Percentiles rank a stretch among this genome's conserved stretches.
phyloP scores from a whole-genome alignment of 2,888 invertebrate genomes.

The Leptogaster cylindrica region DNA sequence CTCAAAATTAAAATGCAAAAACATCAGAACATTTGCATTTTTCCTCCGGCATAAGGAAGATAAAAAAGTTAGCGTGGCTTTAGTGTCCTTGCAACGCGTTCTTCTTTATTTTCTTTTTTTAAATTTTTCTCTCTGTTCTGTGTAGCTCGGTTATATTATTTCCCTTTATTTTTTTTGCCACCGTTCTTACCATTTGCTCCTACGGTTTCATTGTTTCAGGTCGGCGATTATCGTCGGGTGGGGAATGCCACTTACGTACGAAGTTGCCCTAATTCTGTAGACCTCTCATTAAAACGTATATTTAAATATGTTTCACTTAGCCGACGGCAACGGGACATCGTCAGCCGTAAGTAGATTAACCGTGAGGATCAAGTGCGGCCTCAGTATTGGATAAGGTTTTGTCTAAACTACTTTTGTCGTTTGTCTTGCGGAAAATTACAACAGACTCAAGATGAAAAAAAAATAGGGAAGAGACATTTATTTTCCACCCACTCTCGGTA shows the following conservation, averaged over 20 bases:
- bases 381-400: background rate
- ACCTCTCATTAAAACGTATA: background rate
- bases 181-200: too few species aligned
- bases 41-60: background rate
- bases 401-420: conserved; percentile 14
- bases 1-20: background rate
- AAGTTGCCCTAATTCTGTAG: background rate
- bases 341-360: conserved; percentile 14
- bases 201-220: background rate
- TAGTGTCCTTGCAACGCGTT: background rate
- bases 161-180: too few species aligned
- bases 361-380: conserved; percentile 8
- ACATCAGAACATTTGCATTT: conserved; percentile 1
- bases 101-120: background rate
- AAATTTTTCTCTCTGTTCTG: background rate
- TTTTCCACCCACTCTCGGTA: background rate
- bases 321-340: background rate
- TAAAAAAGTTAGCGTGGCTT: background rate
- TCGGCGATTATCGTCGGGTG: background rate
- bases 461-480: background rate
- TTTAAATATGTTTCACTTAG: conserved; percentile 12
- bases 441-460: background rate
- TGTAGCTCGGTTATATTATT: too few species aligned
- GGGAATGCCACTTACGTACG: background rate
- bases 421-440: background rate